Base-by-base conservation (phyloP, 2,888 invertebrate genomes). In the Noctua comes region DNA sequence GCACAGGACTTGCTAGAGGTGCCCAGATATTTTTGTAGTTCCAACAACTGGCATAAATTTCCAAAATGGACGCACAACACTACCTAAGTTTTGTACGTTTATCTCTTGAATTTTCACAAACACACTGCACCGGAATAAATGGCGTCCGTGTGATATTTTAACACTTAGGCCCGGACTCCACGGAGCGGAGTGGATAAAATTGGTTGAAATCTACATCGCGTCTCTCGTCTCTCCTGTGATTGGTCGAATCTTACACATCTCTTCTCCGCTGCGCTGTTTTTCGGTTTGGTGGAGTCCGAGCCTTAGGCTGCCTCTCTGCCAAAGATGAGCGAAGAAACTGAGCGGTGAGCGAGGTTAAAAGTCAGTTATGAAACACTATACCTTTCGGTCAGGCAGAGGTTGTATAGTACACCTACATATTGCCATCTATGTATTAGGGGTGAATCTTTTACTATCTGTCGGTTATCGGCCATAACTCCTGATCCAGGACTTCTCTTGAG, bases 81-180 rank as follows among this genome's bases (percentile, higher is more conserved):
- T 84, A 86, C 84, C 80, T 84, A 83, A 88, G 84, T 80, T 88
- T 85, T 59, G 85, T 80, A 82, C 88, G 80, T 88, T 86, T 85
- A 86, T 92, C 89, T 90, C 85, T 82, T 82, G 86, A 89, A 91
- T 89, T 91, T 92, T 90, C 91, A 89, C 86, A 90, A 91, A 90
- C 90, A 91, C 86, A 84, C 90, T 89, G 88, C 84, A 87, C 84
- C 88, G 83, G 76, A 88, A 91, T 91, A 85, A 92, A 92, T 91
- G 88, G 90, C 74, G 79, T 77, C 77, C 57, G 75, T 75, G 77
- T 68, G 77, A 86, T 86, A 86, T 85, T 82, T 75, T 68, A 74
- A 46, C 64, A 74, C 75, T 75, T 66, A 43, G 66, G 40, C 11
- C 54, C 10, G 24, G 54, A 11, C 4, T 54, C 54, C 24, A 54